These are phyloP conservation scores for Petrocephalus schoutedeni DNA, from an alignment of 2,797 vertebrate genomes.

Conservation along the genomic window DNA sequence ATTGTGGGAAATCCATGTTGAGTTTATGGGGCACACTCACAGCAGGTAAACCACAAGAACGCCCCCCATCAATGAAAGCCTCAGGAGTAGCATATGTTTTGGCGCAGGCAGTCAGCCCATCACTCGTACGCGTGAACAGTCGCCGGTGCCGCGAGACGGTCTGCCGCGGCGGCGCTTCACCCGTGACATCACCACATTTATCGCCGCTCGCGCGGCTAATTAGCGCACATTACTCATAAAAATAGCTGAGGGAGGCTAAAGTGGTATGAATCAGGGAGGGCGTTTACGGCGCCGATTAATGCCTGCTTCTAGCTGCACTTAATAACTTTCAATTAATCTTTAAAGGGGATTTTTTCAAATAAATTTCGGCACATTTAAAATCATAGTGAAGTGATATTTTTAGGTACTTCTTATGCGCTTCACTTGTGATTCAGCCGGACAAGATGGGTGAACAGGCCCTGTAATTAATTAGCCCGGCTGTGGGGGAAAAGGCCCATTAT, in stretches of 20 bases:
- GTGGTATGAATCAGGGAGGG: neutral
- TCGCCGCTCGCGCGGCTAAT: neutral
- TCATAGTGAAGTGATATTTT: neutral
- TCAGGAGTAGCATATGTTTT: constrained; percentile 50
- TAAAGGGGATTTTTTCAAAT: neutral
- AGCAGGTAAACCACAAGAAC: constrained; percentile 55
- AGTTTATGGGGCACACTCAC: constrained; percentile 51
- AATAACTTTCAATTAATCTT: constrained; percentile 1
- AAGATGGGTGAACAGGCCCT: neutral
- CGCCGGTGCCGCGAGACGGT: neutral
- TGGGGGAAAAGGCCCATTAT: neutral
- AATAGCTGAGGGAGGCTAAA: neutral
- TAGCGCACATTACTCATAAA: constrained; percentile 15
- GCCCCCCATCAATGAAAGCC: constrained; percentile 24
- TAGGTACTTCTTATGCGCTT: neutral
- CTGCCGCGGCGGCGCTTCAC: neutral
- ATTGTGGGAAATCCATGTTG: constrained; percentile 43
- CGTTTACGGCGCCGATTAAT: neutral
- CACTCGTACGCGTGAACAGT: neutral
- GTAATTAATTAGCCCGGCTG: neutral
- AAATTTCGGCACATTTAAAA: neutral
- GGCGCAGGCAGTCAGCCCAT: neutral
- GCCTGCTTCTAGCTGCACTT: neutral
- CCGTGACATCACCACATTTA: neutral
- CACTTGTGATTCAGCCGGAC: neutral